Conservation (phyloP, 2,888 invertebrate genomes). For the Coleophora deauratella region DNA sequence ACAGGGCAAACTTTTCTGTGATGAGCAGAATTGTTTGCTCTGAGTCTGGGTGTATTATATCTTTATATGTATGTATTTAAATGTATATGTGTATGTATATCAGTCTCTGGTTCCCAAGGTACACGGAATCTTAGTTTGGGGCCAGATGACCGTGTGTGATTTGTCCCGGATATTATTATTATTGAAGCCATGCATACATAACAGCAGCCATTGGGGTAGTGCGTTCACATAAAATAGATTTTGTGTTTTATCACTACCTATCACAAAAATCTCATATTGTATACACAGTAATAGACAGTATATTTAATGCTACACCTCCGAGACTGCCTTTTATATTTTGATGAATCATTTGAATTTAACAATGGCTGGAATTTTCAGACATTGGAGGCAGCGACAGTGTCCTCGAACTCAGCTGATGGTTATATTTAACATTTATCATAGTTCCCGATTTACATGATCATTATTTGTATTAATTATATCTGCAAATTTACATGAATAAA, state of each 20-base stretch:
- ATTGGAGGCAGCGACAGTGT: constrained; percentile 45
- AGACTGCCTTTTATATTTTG: constrained; percentile 74
- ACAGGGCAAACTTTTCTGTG: too few species aligned
- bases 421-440: constrained; percentile 57
- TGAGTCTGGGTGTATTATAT: too few species aligned
- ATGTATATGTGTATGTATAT: too few species aligned
- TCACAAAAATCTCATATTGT: constrained; percentile 72
- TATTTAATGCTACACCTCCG: constrained; percentile 71
- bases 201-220: constrained; percentile 62
- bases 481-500: constrained; percentile 76
- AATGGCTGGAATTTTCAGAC: constrained; percentile 47
- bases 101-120: too few species aligned
- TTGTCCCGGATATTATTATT: too few species aligned
- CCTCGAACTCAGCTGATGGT: constrained; percentile 56
- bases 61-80: too few species aligned
- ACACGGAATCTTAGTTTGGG: too few species aligned
- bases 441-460: constrained; percentile 71
- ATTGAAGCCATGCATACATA: constrained; percentile 57
- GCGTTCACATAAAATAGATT: constrained; percentile 66
- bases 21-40: too few species aligned
- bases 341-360: constrained; percentile 57
- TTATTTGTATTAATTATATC: constrained; percentile 74
- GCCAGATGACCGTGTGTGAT: too few species aligned
- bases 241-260: constrained; percentile 67
- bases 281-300: constrained; percentile 70